These are phyloP conservation scores for Danio rerio DNA, from an alignment of 2,113 vertebrate genomes.

Conservation along the genomic window DNA sequence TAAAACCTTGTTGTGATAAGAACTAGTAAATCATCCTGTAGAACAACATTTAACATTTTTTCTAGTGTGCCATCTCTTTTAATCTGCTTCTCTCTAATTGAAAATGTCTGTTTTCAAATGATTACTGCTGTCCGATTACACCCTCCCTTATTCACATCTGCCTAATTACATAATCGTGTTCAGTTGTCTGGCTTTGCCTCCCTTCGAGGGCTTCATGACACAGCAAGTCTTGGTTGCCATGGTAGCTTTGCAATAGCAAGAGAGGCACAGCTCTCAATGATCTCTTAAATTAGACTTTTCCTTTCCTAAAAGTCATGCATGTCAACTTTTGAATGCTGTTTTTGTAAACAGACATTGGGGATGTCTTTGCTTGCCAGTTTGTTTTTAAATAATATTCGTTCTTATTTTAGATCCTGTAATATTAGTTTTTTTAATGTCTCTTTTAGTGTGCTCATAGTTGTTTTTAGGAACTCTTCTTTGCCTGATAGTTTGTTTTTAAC, in stretches of 20 bases:
- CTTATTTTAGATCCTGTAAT: background rate
- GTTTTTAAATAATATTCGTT: too few species aligned
- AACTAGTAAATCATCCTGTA: too few species aligned
- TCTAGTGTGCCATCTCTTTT: background rate
- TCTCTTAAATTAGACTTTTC: constrained; percentile 3
- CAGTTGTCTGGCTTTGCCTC: constrained; percentile 21
- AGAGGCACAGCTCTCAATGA: constrained; percentile 5
- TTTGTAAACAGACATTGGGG: too few species aligned
- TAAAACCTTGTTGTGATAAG: too few species aligned
- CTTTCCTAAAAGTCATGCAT: background rate
- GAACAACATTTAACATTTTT: background rate
- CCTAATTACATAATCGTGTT: constrained; percentile 34
- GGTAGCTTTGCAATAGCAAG: constrained; percentile 4
- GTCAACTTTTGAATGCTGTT: too few species aligned
- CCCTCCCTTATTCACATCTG: constrained; percentile 5
- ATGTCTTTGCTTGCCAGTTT: too few species aligned
- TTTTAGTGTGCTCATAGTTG: background rate
- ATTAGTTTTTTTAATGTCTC: background rate
- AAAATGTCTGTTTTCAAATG: constrained; percentile 30
- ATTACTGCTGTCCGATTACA: background rate
- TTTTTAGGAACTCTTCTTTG: background rate
- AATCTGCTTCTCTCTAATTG: constrained; percentile 11
- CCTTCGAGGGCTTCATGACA: constrained; percentile 31
- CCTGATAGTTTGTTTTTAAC: background rate
- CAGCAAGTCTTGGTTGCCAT: constrained; percentile 28